phyloP scores from a whole-genome alignment of 2,888 invertebrate genomes.

The Trissolcus brochymenae region DNA sequence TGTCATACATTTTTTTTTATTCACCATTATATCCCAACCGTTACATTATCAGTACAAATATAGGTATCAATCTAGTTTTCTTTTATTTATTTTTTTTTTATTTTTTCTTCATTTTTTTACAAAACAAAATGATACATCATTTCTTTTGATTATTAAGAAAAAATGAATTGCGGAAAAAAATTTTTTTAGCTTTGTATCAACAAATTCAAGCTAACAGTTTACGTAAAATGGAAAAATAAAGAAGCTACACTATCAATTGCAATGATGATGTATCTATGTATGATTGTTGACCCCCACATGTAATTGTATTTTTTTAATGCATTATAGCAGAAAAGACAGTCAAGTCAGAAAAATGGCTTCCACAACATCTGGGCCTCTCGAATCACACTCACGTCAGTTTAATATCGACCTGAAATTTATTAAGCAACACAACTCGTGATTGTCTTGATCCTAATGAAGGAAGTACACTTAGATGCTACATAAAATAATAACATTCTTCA shows the following conservation, averaged over 20 bases:
- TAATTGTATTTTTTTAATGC: conserved; percentile 60
- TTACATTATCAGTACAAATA: conserved; percentile 69
- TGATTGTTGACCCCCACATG: conserved; percentile 65
- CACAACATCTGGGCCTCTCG: conserved; percentile 75
- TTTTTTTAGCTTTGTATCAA: no score
- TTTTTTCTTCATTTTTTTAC: background rate
- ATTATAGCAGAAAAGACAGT: conserved; percentile 73
- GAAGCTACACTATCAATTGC: no score
- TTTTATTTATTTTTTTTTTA: background rate
- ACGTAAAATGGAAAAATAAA: background rate
- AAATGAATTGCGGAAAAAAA: no score
- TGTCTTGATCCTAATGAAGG: conserved; percentile 67
- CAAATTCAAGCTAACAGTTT: background rate
- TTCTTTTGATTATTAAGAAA: no score
- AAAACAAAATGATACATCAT: background rate
- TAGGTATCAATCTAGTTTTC: conserved; percentile 37
- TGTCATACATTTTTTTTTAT: background rate
- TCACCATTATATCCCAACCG: conserved; percentile 71
- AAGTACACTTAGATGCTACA: conserved; percentile 1
- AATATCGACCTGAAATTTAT: conserved; percentile 78
- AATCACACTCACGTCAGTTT: conserved; percentile 75
- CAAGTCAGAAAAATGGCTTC: conserved; percentile 75
- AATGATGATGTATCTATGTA: conserved; percentile 56
- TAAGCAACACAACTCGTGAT: conserved; percentile 76
- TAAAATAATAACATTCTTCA: no score